Conservation (phyloP, 2,113 vertebrate genomes). For the Hippocampus guttulatus region DNA sequence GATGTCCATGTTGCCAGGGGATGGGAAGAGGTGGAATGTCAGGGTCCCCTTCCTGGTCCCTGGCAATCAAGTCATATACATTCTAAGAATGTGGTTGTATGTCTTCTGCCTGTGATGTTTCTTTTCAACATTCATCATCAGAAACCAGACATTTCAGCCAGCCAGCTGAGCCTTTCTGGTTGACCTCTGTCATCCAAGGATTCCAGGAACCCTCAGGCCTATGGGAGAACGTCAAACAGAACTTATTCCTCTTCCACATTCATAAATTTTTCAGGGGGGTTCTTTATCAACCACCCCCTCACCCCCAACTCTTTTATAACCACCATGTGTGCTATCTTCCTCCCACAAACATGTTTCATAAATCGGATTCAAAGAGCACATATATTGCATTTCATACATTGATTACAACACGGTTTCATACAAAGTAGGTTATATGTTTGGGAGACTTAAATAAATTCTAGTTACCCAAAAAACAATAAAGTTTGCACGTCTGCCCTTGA, state of each 20-base stretch:
- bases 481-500: background rate
- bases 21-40: background rate
- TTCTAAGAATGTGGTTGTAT: background rate
- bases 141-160: background rate
- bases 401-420: background rate
- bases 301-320: background rate
- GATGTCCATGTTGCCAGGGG: background rate
- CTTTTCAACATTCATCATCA: background rate
- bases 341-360: background rate
- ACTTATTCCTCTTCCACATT: background rate
- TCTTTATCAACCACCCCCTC: background rate
- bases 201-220: background rate
- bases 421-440: background rate
- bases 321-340: background rate
- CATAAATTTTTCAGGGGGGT: background rate
- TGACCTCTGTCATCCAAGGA: background rate
- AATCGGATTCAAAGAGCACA: background rate
- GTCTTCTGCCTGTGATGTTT: background rate
- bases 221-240: background rate
- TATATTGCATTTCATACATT: background rate
- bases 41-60: background rate
- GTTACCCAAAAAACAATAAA: background rate
- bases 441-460: background rate
- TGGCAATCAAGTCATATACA: background rate
- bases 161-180: conserved; percentile 1